These are phyloP conservation scores for Zapus hudsonius DNA, from an alignment of 2,113 vertebrate species.

Conservation along the genomic window DNA sequence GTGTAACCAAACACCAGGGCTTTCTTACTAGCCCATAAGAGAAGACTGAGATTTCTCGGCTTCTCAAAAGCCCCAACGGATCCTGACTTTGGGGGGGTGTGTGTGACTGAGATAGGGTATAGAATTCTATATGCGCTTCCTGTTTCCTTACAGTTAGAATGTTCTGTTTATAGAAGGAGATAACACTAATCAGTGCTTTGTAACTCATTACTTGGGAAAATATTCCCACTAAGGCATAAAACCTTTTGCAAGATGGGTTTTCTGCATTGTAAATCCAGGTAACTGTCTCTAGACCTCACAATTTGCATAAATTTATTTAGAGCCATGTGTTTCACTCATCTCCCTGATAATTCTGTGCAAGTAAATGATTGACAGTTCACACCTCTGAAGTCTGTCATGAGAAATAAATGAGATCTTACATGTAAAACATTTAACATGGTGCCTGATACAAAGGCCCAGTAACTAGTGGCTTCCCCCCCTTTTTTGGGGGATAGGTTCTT, in stretches of 20 bases:
- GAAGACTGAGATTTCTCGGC: not conserved
- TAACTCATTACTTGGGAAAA: slow-evolving; percentile 57
- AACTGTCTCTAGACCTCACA: not conserved
- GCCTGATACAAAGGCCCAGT: not conserved
- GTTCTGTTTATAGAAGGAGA: not conserved
- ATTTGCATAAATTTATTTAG: not conserved
- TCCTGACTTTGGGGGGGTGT: not conserved
- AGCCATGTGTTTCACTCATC: not conserved
- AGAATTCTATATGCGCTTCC: not conserved
- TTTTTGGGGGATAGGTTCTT: too few relatives aligned
- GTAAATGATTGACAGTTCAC: not conserved
- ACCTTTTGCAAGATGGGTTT: not conserved
- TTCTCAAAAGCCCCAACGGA: not conserved
- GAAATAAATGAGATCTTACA: not conserved
- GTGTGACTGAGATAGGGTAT: not conserved
- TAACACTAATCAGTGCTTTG: slow-evolving; percentile 43
- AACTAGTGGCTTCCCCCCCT: not conserved
- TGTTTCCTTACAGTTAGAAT: slow-evolving; percentile 35
- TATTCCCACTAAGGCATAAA: not conserved
- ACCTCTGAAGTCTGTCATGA: not conserved
- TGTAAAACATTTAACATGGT: not conserved
- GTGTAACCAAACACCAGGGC: not conserved
- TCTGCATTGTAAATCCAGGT: slow-evolving; percentile 26
- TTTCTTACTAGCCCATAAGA: not conserved
- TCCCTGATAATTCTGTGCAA: not conserved